Conservation (phyloP, 2,113 vertebrate species). For the Diadophis punctatus region DNA sequence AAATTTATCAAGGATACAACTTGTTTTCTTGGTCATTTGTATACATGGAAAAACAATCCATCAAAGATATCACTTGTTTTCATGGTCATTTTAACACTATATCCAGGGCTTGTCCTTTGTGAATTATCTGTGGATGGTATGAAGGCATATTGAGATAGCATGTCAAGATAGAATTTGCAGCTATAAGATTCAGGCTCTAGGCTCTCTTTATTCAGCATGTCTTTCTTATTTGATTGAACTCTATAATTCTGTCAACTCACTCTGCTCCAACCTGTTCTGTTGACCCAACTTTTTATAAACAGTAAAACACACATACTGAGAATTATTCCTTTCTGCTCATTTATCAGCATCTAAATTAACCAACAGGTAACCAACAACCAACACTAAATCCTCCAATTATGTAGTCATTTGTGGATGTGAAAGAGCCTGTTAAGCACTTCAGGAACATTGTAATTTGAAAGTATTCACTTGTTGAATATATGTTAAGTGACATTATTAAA, state of each 20-base stretch:
- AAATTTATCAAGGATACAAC: neutral
- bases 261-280: neutral
- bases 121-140: neutral
- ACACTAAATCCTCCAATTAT: slow-evolving; percentile 54
- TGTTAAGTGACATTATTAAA: slow-evolving; percentile 50
- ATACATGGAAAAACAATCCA: neutral
- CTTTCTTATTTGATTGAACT: slow-evolving; percentile 25
- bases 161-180: neutral
- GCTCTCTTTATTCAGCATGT: neutral
- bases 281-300: slow-evolving; percentile 12
- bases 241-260: neutral
- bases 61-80: neutral
- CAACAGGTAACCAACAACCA: slow-evolving; percentile 42
- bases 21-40: neutral
- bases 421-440: slow-evolving; percentile 44
- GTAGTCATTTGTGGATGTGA: slow-evolving; percentile 43
- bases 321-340: slow-evolving; percentile 29
- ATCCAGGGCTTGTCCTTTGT: neutral
- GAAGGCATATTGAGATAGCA: neutral
- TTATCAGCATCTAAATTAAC: slow-evolving; percentile 26
- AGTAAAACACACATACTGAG: slow-evolving; percentile 8
- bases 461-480: neutral
- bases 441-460: slow-evolving; percentile 47
- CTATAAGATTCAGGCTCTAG: neutral
- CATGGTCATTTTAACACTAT: neutral